These are phyloP conservation scores for Portunus trituberculatus DNA, from an alignment of 1,140 invertebrate species.

Conservation along the genomic window DNA sequence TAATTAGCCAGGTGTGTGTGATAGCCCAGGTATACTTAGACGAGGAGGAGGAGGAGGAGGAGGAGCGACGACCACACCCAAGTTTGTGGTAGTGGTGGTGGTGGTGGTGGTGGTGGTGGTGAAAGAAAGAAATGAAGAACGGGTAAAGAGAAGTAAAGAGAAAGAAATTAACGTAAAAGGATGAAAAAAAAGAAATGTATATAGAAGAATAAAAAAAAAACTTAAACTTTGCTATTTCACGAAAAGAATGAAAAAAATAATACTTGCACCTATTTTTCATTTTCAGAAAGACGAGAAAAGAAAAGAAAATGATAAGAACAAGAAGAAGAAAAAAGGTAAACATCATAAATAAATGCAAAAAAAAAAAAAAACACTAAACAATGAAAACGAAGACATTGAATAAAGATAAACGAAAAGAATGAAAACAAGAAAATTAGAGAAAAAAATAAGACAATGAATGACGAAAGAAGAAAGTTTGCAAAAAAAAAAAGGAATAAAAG, in stretches of 20 bases:
- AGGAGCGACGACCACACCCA: no score
- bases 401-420: neutral
- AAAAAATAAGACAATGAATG: neutral
- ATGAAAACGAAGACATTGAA: no score
- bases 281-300: no score
- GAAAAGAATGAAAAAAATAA: no score
- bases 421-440: neutral
- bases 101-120: neutral
- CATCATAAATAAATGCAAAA: no score
- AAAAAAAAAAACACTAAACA: no score
- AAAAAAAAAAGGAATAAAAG: neutral
- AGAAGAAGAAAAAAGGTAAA: no score
- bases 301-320: no score
- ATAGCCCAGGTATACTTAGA: neutral
- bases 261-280: no score
- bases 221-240: neutral
- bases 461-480: neutral
- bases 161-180: neutral
- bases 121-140: neutral
- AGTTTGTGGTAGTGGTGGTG: no score
- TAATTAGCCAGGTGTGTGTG: neutral
- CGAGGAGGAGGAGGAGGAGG: neutral
- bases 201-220: neutral
- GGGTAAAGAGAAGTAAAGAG: neutral
- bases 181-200: neutral